phyloP scores from a whole-genome alignment of 2,888 invertebrate species.

The Tetramorium bicarinatum region DNA sequence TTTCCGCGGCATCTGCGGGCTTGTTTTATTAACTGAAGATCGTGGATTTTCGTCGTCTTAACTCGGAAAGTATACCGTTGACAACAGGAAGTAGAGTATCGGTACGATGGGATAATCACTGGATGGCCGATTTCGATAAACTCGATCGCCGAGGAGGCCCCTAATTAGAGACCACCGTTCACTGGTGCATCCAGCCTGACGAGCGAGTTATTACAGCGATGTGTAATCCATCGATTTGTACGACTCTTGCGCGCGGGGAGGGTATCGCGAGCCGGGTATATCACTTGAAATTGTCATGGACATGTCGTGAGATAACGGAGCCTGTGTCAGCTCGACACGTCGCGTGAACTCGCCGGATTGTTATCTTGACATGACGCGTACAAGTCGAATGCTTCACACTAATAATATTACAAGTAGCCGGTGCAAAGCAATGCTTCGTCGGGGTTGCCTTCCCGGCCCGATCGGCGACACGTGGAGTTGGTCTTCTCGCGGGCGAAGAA shows the following conservation, averaged over 20 bases:
- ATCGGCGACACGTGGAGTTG: neutral
- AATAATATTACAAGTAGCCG: conserved; percentile 76
- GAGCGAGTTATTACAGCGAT: conserved; percentile 28
- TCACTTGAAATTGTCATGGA: conserved; percentile 31
- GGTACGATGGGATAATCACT: neutral
- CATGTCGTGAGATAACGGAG: conserved; percentile 19
- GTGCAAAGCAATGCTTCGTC: conserved; percentile 76
- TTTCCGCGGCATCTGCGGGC: neutral
- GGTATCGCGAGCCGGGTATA: conserved; percentile 79
- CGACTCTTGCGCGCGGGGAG: conserved; percentile 81
- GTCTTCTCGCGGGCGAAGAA: neutral
- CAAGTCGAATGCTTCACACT: conserved; percentile 77
- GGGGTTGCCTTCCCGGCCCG: neutral
- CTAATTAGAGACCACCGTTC: neutral
- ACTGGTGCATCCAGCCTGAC: conserved; percentile 28
- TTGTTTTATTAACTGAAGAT: neutral
- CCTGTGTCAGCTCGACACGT: neutral
- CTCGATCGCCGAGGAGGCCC: neutral
- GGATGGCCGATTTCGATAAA: neutral
- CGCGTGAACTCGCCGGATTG: conserved; percentile 2
- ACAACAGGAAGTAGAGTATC: neutral
- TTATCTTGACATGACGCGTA: conserved; percentile 44
- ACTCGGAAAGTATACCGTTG: neutral
- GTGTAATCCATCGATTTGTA: conserved; percentile 50
- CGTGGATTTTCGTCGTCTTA: neutral